Percentiles rank a stretch among this genome's conserved stretches.
These are phyloP conservation scores for Catharus minimus DNA, from an alignment of 2,113 vertebrate species.

Conservation along the genomic window DNA sequence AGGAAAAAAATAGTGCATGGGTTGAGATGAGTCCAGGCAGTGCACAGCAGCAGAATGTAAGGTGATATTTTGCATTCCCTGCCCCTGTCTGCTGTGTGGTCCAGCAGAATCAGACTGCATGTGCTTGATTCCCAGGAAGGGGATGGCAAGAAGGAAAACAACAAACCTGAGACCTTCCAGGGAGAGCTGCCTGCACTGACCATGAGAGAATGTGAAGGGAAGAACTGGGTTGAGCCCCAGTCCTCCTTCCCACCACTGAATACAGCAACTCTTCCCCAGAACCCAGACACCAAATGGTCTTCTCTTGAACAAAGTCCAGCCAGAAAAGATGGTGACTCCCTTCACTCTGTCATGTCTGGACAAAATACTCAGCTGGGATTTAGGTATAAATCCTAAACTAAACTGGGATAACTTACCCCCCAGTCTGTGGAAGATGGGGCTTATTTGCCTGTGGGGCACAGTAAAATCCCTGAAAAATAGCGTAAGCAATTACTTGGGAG, in stretches of 20 bases:
- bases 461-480: not conserved
- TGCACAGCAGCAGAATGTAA: not conserved
- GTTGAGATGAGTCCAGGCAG: not conserved
- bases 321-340: not conserved
- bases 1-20: not conserved
- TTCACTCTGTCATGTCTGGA: not conserved
- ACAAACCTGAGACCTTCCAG: not conserved
- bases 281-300: not conserved
- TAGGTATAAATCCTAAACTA: not conserved
- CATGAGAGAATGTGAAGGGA: not conserved
- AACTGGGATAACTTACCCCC: not conserved
- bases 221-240: not conserved
- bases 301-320: not conserved
- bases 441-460: not conserved
- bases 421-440: too few species aligned
- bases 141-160: not conserved
- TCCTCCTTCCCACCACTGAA: not conserved
- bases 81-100: not conserved
- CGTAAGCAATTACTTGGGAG: fast-evolving
- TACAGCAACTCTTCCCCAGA: not conserved
- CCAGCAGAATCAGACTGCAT: not conserved
- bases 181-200: not conserved
- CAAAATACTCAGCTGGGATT: not conserved
- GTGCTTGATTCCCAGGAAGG: not conserved
- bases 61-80: not conserved